Evolutionary conservation across 1,140 invertebrate species (phyloP).

Genomic region (Drosophila setifemur): DNA sequence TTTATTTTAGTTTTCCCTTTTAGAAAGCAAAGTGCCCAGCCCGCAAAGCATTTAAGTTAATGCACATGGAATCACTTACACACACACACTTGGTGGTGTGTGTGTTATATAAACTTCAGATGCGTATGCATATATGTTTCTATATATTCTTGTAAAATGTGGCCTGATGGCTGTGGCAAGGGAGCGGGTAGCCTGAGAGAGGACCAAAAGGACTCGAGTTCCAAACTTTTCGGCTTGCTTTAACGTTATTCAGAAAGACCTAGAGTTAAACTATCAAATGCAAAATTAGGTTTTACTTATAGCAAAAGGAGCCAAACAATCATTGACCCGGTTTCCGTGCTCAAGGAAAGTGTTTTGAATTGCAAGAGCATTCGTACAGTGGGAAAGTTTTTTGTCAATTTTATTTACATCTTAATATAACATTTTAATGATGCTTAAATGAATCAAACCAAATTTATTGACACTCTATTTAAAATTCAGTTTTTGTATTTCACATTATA

Average conservation of each 20-base stretch:
- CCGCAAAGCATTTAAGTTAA: slow-evolving; percentile 79
- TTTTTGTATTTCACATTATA: too few species aligned
- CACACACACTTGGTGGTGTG: neutral
- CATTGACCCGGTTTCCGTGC: neutral
- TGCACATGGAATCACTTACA: slow-evolving; percentile 62
- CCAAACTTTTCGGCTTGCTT: slow-evolving; percentile 42
- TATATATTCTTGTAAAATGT: slow-evolving; percentile 9
- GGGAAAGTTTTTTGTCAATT: too few species aligned
- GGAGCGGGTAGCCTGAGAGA: too few species aligned
- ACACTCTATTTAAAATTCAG: too few species aligned
- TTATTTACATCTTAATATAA: too few species aligned
- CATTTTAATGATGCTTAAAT: too few species aligned
- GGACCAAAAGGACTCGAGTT: neutral
- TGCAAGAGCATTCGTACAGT: too few species aligned
- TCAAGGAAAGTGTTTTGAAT: too few species aligned
- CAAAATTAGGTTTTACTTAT: slow-evolving; percentile 4
- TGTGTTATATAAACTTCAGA: slow-evolving; percentile 34
- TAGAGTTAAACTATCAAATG: neutral
- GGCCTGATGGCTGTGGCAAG: slow-evolving; percentile 4
- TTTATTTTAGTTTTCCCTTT: slow-evolving; percentile 51
- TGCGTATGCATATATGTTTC: slow-evolving; percentile 29
- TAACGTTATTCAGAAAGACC: slow-evolving; percentile 23
- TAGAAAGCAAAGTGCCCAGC: slow-evolving; percentile 73
- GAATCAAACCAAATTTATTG: too few species aligned
- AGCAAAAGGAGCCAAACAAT: neutral